A percentile compares a stretch with the other conserved stretches of the same genome.
Evolutionary conservation across 2,888 invertebrate species (phyloP).

Genomic region (Hyposoter didymator): DNA sequence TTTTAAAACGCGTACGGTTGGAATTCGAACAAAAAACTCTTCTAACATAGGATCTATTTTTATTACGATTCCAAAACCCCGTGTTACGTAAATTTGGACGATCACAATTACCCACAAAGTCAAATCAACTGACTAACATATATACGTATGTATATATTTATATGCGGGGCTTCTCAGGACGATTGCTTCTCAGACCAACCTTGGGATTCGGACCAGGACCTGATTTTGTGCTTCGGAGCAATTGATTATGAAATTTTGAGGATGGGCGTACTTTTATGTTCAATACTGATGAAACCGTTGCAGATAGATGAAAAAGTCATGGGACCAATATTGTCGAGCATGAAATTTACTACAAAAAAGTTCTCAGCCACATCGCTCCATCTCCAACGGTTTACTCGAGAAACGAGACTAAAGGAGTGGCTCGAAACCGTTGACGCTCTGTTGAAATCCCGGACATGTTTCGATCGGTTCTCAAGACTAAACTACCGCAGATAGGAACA

Average conservation of each 20-base stretch:
- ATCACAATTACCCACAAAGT: conserved; percentile 20
- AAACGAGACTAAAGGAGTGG: not conserved
- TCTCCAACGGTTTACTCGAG: not conserved
- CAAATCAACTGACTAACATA: not conserved
- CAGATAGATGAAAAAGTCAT: not conserved
- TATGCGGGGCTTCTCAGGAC: not conserved
- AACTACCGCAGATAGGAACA: not conserved
- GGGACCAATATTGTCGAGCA: not conserved
- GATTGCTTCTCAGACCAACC: not conserved
- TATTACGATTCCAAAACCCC: conserved; percentile 54
- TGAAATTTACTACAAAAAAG: not conserved
- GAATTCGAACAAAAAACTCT: conserved; percentile 27
- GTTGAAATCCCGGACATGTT: not conserved
- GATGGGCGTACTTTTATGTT: not conserved
- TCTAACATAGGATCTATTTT: conserved; percentile 56
- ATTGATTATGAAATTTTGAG: not conserved
- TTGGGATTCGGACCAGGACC: too few species aligned
- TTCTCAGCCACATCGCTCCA: not conserved
- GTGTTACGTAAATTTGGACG: conserved; percentile 29
- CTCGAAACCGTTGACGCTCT: not conserved
- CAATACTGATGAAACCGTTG: not conserved
- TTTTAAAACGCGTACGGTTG: not conserved
- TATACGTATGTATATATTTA: conserved; percentile 5
- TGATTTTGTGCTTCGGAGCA: not conserved
- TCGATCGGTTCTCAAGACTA: not conserved